These are phyloP conservation scores for Zonotrichia leucophrys DNA, from an alignment of 2,113 vertebrate species.

Conservation along the genomic window DNA sequence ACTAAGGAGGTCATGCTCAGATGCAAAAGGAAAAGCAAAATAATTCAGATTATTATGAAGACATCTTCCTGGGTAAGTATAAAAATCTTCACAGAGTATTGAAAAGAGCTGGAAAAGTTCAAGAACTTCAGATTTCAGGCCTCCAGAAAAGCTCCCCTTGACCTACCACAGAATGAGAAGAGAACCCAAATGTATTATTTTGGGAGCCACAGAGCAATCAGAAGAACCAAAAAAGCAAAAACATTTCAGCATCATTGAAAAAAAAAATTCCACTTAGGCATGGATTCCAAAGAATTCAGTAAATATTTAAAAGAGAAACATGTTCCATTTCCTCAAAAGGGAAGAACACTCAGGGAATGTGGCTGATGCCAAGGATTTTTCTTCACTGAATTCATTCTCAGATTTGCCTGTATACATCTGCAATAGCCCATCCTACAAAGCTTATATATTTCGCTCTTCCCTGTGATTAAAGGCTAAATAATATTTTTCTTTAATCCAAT, in stretches of 20 bases:
- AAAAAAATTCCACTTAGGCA: neutral
- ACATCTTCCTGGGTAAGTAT: neutral
- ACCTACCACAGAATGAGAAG: neutral
- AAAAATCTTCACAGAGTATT: neutral
- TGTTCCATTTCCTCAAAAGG: neutral
- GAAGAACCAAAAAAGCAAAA: neutral
- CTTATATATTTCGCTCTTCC: neutral
- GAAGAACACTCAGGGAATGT: neutral
- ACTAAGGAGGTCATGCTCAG: neutral
- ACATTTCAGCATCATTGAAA: neutral
- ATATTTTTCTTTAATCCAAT: slow-evolving; percentile 3
- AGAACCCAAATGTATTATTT: neutral
- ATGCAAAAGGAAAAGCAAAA: neutral
- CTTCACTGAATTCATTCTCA: neutral
- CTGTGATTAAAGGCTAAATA: neutral
- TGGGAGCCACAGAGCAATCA: neutral
- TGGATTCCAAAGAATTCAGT: neutral
- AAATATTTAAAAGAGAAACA: neutral
- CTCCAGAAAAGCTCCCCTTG: neutral
- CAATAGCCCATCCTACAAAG: neutral
- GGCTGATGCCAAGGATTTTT: neutral
- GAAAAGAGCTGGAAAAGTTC: neutral
- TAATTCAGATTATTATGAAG: neutral
- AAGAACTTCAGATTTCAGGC: neutral
- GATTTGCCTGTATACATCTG: neutral